A percentile compares a stretch with the other conserved stretches of the same genome.
These are phyloP conservation scores for Antechinus stuartii DNA, from an alignment of 2,113 vertebrate genomes.

Conservation along the genomic window DNA sequence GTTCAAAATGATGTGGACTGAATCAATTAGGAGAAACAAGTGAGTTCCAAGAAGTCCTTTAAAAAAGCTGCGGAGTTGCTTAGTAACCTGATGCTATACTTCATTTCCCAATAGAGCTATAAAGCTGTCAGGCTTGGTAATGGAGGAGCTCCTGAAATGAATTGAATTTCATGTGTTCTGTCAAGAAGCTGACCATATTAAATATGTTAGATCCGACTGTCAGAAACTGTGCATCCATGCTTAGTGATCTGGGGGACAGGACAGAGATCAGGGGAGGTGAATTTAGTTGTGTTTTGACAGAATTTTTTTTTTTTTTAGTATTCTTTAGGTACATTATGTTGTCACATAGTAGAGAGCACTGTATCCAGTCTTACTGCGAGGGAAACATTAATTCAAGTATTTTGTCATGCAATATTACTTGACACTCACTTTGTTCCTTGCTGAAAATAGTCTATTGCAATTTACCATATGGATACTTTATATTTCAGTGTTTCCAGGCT, in stretches of 20 bases:
- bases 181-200: conserved; percentile 53
- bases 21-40: conserved; percentile 86
- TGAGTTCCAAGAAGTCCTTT: conserved; percentile 80
- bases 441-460: conserved; percentile 50
- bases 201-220: conserved; percentile 27
- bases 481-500: conserved; percentile 54
- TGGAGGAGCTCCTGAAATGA: conserved; percentile 71
- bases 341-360: conserved; percentile 27
- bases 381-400: not conserved
- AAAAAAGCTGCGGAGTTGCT: conserved; percentile 79
- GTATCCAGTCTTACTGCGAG: not conserved
- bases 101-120: conserved; percentile 77
- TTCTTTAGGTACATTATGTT: conserved; percentile 59
- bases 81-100: conserved; percentile 80
- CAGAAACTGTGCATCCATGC: conserved; percentile 19
- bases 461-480: not conserved
- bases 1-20: conserved; percentile 82
- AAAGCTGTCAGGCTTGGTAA: conserved; percentile 74
- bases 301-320: conserved; percentile 32
- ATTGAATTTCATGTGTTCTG: conserved; percentile 54
- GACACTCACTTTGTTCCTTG: conserved; percentile 54
- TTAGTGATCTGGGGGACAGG: conserved; percentile 39
- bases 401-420: conserved; percentile 31
- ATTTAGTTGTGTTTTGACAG: conserved; percentile 56
- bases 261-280: conserved; percentile 30